Evolutionary conservation across 2,797 vertebrate genomes (phyloP).

Genomic region (Thripadectes ignobilis): DNA sequence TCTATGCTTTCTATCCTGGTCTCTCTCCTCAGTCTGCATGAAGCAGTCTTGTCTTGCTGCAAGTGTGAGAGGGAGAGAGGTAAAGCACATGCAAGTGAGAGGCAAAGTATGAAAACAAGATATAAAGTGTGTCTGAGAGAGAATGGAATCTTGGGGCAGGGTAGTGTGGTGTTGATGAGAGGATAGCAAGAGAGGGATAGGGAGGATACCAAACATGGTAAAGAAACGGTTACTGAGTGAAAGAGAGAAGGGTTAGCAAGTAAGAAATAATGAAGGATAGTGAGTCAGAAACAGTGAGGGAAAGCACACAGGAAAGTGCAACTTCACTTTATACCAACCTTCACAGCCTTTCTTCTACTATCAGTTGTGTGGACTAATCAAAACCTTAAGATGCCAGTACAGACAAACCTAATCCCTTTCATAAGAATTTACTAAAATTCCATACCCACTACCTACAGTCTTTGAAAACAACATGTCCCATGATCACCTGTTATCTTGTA

Average conservation of each 20-base stretch:
- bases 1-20: not conserved
- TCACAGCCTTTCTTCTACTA: not conserved
- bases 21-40: not conserved
- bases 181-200: not conserved
- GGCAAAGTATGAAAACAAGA: not conserved
- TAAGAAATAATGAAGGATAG: not conserved
- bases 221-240: not conserved
- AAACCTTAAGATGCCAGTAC: not conserved
- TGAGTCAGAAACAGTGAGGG: not conserved
- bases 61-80: not conserved
- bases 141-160: rapidly evolving
- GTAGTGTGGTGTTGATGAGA: not conserved
- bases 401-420: not conserved
- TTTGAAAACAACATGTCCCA: not conserved
- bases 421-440: not conserved
- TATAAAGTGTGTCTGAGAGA: not conserved
- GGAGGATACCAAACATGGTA: not conserved
- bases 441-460: not conserved
- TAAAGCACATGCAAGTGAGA: not conserved
- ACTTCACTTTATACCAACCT: not conserved
- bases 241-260: not conserved
- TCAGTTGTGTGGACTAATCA: not conserved
- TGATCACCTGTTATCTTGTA: not conserved
- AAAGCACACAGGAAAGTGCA: not conserved
- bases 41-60: not conserved